Percentiles rank a stretch among this genome's conserved stretches.
Evolutionary conservation across 2,797 vertebrate species (phyloP).

Genomic region (Helarctos malayanus): DNA sequence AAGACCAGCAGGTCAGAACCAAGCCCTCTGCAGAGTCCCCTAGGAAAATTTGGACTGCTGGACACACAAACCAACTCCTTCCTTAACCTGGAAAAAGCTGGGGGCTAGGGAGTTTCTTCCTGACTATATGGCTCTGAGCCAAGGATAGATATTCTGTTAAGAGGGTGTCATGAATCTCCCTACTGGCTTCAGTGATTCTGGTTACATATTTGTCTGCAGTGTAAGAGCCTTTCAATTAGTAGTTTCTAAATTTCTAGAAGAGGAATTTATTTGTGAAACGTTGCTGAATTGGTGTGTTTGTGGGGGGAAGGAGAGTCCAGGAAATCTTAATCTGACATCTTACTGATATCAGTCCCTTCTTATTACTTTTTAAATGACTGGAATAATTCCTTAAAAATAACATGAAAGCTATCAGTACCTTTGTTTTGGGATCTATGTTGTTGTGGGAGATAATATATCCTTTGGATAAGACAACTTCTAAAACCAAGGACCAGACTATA

Average conservation of each 20-base stretch:
- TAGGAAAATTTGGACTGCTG: background rate
- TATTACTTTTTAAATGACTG: background rate
- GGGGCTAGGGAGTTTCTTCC: background rate
- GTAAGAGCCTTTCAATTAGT: background rate
- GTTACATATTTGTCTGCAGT: background rate
- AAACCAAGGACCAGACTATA: background rate
- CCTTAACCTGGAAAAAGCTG: background rate
- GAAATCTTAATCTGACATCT: background rate
- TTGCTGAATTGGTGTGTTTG: background rate
- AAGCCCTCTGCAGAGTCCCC: background rate
- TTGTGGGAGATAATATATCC: background rate
- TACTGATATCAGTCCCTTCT: background rate
- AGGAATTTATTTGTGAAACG: background rate
- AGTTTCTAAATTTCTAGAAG: background rate
- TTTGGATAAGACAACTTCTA: background rate
- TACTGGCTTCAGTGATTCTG: background rate
- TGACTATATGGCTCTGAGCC: background rate
- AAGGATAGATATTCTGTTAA: background rate
- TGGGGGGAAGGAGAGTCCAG: background rate
- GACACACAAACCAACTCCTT: background rate
- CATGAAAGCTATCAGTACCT: background rate
- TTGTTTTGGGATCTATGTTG: background rate
- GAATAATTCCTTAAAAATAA: constrained; percentile 1
- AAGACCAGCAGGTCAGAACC: background rate
- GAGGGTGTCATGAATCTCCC: background rate